A percentile compares a stretch with the other conserved stretches of the same genome.
phyloP scores from a whole-genome alignment of 2,113 vertebrate species.

The Mugil cephalus region DNA sequence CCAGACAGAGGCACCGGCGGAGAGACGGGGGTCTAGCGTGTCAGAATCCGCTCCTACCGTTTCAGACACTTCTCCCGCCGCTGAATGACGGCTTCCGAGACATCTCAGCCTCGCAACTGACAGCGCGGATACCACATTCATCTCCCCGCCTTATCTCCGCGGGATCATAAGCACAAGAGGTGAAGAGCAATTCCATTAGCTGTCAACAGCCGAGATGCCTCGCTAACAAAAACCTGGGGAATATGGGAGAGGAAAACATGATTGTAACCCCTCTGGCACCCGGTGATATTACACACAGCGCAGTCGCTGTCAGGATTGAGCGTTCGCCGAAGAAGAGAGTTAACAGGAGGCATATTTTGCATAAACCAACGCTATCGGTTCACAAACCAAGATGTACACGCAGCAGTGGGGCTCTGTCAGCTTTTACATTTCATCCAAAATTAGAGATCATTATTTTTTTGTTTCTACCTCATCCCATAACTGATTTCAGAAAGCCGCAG shows the following conservation, averaged over 20 bases:
- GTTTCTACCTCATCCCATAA: slow-evolving; percentile 77
- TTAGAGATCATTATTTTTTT: slow-evolving; percentile 31
- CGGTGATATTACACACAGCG: slow-evolving; percentile 59
- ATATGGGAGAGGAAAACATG: slow-evolving; percentile 77
- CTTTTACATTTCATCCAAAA: slow-evolving; percentile 18
- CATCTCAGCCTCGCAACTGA: slow-evolving; percentile 75
- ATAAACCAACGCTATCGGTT: slow-evolving; percentile 17
- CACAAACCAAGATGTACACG: slow-evolving; percentile 35
- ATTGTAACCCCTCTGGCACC: slow-evolving; percentile 77
- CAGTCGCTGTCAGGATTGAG: slow-evolving; percentile 50
- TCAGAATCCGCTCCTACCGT: slow-evolving; percentile 59
- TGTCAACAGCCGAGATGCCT: slow-evolving; percentile 68
- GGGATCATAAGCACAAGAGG: slow-evolving; percentile 66
- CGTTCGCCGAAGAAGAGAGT: slow-evolving; percentile 35
- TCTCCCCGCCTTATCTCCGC: slow-evolving; percentile 72
- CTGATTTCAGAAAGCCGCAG: slow-evolving; percentile 78
- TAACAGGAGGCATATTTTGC: slow-evolving; percentile 36
- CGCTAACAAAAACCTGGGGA: slow-evolving; percentile 73
- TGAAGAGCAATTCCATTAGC: slow-evolving; percentile 80
- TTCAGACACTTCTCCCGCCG: slow-evolving; percentile 58
- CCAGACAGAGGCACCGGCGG: slow-evolving; percentile 49
- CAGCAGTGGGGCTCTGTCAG: slow-evolving; percentile 8
- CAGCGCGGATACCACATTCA: slow-evolving; percentile 71
- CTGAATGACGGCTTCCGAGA: slow-evolving; percentile 75
- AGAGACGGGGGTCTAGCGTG: slow-evolving; percentile 60